Conservation (phyloP, 2,888 invertebrate genomes). For the Leptinotarsa rubiginosa region DNA sequence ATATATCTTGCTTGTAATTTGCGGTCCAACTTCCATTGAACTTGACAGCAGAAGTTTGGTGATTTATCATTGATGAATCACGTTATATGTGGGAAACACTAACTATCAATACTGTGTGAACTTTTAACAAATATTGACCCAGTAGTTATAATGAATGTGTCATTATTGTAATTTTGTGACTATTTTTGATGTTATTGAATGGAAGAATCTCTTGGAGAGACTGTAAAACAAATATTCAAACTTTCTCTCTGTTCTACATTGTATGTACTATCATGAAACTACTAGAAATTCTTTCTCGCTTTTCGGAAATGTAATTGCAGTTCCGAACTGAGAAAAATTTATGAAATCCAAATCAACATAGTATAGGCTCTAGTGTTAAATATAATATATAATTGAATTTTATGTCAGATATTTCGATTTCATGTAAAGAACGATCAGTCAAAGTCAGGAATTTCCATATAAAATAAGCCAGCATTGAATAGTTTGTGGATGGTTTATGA, state of each 20-base stretch:
- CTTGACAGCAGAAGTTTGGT: too few species aligned
- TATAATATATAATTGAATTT: not conserved
- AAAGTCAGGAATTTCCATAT: slow-evolving; percentile 3
- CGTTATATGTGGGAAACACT: too few species aligned
- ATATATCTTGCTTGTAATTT: too few species aligned
- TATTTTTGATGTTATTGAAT: not conserved
- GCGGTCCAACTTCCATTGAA: too few species aligned
- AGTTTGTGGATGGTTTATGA: slow-evolving; percentile 4
- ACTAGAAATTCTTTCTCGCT: not conserved
- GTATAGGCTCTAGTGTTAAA: slow-evolving; percentile 2
- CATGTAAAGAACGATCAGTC: not conserved
- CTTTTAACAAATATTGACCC: too few species aligned
- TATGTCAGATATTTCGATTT: not conserved
- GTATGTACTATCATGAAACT: not conserved
- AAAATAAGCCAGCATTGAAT: not conserved
- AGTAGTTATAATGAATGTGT: not conserved
- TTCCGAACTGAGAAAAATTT: not conserved
- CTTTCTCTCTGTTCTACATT: not conserved
- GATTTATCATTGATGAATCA: too few species aligned
- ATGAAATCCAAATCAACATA: not conserved
- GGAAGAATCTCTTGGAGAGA: not conserved
- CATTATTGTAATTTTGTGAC: not conserved
- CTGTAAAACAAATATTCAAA: too few species aligned
- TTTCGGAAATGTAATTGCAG: not conserved
- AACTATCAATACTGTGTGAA: too few species aligned